Percentiles rank a stretch among this genome's conserved stretches.
These are phyloP conservation scores for Xestia ashworthii DNA, from an alignment of 2,888 invertebrate genomes.

Conservation along the genomic window DNA sequence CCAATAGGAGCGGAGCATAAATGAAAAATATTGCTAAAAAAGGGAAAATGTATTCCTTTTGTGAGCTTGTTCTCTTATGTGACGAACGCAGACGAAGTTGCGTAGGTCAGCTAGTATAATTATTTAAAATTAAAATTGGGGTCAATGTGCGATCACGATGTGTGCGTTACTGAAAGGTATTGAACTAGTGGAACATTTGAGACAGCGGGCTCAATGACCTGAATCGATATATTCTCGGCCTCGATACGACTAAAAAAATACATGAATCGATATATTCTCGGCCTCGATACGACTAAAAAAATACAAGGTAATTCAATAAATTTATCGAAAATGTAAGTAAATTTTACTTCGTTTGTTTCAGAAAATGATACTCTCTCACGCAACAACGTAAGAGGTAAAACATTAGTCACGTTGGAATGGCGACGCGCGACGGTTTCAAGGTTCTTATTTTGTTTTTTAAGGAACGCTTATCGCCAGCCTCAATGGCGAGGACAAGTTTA, in stretches of 20 bases:
- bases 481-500: constrained; percentile 11
- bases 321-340: neutral
- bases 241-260: neutral
- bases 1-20: no score
- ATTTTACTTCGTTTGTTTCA: constrained; percentile 79
- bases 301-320: neutral
- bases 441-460: constrained; percentile 31
- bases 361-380: constrained; percentile 90
- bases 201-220: neutral
- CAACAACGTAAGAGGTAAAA: constrained; percentile 75
- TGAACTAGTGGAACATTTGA: neutral
- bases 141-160: no score
- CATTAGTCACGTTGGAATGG: constrained; percentile 32
- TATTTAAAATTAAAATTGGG: neutral
- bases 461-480: constrained; percentile 23
- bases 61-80: no score
- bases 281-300: neutral
- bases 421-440: constrained; percentile 26
- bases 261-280: neutral
- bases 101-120: no score
- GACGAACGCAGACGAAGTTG: no score
- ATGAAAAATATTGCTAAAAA: no score
- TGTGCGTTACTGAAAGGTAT: neutral
- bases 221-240: neutral
- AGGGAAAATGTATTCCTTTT: no score